A percentile compares a stretch with the other conserved stretches of the same genome.
Conservation (phyloP, 2,797 vertebrate genomes). For the Fistularia tabacaria region DNA sequence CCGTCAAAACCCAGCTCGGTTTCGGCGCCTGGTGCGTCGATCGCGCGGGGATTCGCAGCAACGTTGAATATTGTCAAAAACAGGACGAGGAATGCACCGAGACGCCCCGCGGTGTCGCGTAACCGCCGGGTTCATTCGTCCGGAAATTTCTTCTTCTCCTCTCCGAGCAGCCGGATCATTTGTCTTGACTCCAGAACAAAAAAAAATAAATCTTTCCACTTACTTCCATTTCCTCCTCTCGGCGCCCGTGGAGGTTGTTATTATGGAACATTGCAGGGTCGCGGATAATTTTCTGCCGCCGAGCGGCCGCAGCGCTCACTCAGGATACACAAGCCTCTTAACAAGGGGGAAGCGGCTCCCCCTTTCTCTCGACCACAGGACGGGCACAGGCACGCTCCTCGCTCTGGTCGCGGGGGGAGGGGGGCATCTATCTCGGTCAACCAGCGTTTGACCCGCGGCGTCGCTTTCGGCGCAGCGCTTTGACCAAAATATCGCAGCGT, state of each 20-base stretch:
- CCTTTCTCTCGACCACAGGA: constrained; percentile 37
- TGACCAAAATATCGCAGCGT: constrained; percentile 18
- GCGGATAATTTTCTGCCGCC: constrained; percentile 52
- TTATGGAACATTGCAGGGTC: constrained; percentile 61
- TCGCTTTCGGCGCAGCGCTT: constrained; percentile 20
- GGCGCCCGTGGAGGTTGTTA: constrained; percentile 43
- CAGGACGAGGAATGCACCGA: constrained; percentile 21
- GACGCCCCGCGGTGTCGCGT: constrained; percentile 36
- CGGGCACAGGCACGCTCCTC: constrained; percentile 27
- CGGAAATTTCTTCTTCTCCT: constrained; percentile 48
- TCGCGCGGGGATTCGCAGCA: too few species aligned
- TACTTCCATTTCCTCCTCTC: constrained; percentile 48
- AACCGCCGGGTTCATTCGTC: constrained; percentile 37
- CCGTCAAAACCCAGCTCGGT: too few species aligned
- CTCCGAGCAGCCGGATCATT: constrained; percentile 45
- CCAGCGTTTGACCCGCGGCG: constrained; percentile 37
- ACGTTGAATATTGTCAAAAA: too few species aligned
- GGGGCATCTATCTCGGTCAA: constrained; percentile 49
- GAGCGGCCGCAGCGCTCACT: constrained; percentile 37
- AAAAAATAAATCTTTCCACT: constrained; percentile 36
- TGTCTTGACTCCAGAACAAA: constrained; percentile 25
- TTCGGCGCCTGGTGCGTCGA: too few species aligned
- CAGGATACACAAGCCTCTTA: constrained; percentile 51
- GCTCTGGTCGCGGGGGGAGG: constrained; percentile 44
- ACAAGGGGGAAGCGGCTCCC: constrained; percentile 33